Evolutionary conservation across 1,140 invertebrate genomes (phyloP).

Genomic region (Caerostris extrusa): DNA sequence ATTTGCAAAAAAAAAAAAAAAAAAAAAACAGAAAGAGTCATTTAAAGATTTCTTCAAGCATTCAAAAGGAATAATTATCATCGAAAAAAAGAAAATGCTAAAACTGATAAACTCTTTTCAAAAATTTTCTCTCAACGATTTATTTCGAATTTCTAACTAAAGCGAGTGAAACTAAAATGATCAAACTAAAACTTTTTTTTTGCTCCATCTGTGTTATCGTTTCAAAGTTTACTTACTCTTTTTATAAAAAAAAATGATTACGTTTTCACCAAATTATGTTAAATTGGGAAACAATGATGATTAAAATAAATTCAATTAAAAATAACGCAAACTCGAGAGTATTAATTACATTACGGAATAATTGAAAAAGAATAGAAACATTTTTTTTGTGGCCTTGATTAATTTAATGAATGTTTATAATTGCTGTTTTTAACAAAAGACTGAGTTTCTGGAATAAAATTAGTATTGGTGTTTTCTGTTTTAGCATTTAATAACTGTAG

Average conservation of each 20-base stretch:
- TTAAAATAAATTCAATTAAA: constrained; percentile 19
- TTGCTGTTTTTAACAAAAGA: not conserved
- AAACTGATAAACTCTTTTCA: not conserved
- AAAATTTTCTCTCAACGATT: not conserved
- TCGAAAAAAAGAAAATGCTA: not conserved
- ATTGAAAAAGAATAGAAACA: not conserved
- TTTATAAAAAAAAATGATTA: not conserved
- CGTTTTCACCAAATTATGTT: not conserved
- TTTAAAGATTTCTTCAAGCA: not conserved
- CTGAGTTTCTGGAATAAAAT: not conserved
- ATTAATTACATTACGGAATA: not conserved
- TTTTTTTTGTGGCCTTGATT: not conserved
- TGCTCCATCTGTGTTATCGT: not conserved
- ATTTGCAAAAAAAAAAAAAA: not conserved
- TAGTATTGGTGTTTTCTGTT: not conserved
- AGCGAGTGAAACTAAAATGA: not conserved
- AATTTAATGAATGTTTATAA: constrained; percentile 22
- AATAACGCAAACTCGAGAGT: not conserved
- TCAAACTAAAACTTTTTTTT: not conserved
- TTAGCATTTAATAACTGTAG: too few species aligned
- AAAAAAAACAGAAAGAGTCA: not conserved
- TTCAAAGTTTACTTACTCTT: constrained; percentile 11
- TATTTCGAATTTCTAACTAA: not conserved
- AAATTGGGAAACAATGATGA: not conserved
- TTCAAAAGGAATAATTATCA: constrained; percentile 1